These are phyloP conservation scores for Tortrix viridana DNA, from an alignment of 2,888 invertebrate species.

Conservation along the genomic window DNA sequence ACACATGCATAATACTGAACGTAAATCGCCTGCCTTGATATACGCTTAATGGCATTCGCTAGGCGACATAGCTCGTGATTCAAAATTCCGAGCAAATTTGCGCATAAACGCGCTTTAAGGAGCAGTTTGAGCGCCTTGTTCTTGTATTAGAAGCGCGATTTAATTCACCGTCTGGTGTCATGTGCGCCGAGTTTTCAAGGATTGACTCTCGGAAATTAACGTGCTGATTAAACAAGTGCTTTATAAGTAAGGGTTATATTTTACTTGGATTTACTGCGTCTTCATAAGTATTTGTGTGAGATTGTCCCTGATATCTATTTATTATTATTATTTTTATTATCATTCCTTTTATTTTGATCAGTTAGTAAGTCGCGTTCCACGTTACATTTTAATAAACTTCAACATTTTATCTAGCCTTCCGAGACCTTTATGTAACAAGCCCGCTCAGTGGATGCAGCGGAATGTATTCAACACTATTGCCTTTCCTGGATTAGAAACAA, in stretches of 20 bases:
- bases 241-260: background rate
- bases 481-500: conserved; percentile 41
- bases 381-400: conserved; percentile 9
- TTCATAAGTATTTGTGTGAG: no score
- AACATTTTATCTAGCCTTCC: conserved; percentile 5
- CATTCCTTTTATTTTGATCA: no score
- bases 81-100: conserved; percentile 25
- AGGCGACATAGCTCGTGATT: conserved; percentile 12
- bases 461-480: conserved; percentile 17
- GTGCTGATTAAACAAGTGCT: background rate
- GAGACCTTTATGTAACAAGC: background rate
- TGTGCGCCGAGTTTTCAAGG: background rate
- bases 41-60: conserved; percentile 25
- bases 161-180: conserved; percentile 12
- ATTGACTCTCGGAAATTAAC: conserved; percentile 8
- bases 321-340: no score
- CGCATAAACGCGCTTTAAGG: conserved; percentile 15
- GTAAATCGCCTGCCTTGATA: conserved; percentile 42
- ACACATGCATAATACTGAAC: conserved; percentile 46
- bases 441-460: background rate
- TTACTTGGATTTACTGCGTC: no score
- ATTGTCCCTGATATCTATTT: no score
- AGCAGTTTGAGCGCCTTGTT: conserved; percentile 5
- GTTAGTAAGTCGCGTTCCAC: no score
- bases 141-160: conserved; percentile 8